Percentiles rank a stretch among this genome's conserved stretches.
Evolutionary conservation across 1,140 invertebrate species (phyloP).

Genomic region (Drosophila navojoa): DNA sequence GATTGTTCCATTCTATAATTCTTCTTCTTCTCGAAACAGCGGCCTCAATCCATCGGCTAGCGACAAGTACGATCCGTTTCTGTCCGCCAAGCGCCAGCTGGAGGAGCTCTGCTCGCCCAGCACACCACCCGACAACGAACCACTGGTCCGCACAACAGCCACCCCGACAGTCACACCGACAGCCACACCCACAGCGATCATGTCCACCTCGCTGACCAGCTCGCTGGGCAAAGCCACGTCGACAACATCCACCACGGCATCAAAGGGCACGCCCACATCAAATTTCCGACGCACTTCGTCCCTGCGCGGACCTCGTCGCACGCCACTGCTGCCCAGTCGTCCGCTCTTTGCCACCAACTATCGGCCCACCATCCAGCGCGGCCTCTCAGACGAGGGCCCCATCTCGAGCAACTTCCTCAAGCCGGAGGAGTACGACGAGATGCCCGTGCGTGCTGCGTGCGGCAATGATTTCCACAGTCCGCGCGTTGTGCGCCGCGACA

Average conservation of each 20-base stretch:
- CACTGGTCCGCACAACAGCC: constrained; percentile 30
- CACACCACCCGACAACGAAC: constrained; percentile 56
- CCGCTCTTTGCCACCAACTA: constrained; percentile 77
- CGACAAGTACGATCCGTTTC: constrained; percentile 87
- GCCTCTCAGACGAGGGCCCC: constrained; percentile 82
- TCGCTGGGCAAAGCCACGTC: constrained; percentile 2
- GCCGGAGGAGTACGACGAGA: constrained; percentile 83
- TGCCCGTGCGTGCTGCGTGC: constrained; percentile 80
- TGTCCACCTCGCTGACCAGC: neutral
- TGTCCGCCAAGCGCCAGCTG: constrained; percentile 88
- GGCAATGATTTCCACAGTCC: constrained; percentile 81
- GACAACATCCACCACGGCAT: neutral
- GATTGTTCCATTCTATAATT: constrained; percentile 3
- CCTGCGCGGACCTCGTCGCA: constrained; percentile 69
- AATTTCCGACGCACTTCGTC: constrained; percentile 81
- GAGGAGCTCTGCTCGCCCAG: constrained; percentile 86
- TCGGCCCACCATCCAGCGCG: constrained; percentile 79
- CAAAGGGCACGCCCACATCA: constrained; percentile 40
- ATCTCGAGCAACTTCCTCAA: constrained; percentile 83
- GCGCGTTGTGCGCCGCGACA: constrained; percentile 71
- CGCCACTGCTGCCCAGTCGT: constrained; percentile 66
- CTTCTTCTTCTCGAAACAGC: constrained; percentile 53
- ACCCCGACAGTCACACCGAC: constrained; percentile 32
- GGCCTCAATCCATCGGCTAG: constrained; percentile 52
- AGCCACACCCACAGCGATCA: constrained; percentile 25